Conservation (phyloP, 2,113 vertebrate genomes). For the Thamnaconus septentrionalis region DNA sequence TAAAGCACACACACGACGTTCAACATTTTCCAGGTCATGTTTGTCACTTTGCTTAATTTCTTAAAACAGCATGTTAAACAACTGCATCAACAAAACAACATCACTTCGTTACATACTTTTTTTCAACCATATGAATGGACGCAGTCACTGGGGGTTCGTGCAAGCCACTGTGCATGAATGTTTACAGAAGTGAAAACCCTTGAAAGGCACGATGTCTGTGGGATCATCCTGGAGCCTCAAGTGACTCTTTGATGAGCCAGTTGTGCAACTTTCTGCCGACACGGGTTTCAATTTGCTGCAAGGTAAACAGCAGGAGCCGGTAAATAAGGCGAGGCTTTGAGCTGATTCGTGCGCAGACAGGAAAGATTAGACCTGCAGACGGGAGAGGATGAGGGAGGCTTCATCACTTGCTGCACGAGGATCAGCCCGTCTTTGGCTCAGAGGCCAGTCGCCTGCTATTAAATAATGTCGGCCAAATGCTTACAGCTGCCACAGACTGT, state of each 20-base stretch:
- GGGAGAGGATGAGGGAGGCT: slow-evolving; percentile 17
- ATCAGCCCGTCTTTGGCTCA: slow-evolving; percentile 36
- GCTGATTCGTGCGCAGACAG: slow-evolving; percentile 38
- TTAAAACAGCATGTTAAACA: not conserved
- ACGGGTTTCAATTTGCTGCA: slow-evolving; percentile 30
- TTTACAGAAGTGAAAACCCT: slow-evolving; percentile 26
- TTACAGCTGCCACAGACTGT: slow-evolving; percentile 1
- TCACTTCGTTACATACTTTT: not conserved
- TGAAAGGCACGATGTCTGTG: slow-evolving; percentile 21
- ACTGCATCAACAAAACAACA: not conserved
- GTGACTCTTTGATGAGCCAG: slow-evolving; percentile 26
- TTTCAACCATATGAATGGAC: slow-evolving; percentile 34
- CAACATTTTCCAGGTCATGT: not conserved
- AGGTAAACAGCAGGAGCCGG: slow-evolving; percentile 43
- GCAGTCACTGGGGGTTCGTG: slow-evolving; percentile 16
- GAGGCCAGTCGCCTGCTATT: slow-evolving; percentile 16
- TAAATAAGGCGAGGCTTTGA: slow-evolving; percentile 55
- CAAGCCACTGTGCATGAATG: slow-evolving; percentile 24
- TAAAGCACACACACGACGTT: too few species aligned
- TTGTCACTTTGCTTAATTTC: slow-evolving; percentile 2
- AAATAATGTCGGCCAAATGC: slow-evolving; percentile 18
- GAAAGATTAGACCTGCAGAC: slow-evolving; percentile 55
- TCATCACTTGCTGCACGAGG: slow-evolving; percentile 31
- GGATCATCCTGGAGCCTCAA: slow-evolving; percentile 30
- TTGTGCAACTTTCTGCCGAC: slow-evolving; percentile 20